phyloP scores from a whole-genome alignment of 2,797 vertebrate species.

The Acipenser oxyrinchus region DNA sequence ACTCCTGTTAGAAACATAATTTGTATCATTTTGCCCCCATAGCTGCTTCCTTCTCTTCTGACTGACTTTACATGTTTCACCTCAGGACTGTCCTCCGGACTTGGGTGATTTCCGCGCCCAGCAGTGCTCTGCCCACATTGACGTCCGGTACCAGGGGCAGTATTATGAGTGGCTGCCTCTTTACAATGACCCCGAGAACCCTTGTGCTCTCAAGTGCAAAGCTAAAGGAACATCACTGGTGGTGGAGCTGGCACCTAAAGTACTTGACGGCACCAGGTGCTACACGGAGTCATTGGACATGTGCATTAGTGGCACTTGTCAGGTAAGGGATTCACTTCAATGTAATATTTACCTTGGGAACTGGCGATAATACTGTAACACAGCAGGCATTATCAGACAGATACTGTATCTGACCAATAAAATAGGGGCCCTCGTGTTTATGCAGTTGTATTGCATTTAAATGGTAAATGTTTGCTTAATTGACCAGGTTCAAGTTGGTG shows the following conservation, averaged over 20 bases:
- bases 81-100: conserved; percentile 84
- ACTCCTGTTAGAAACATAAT: too few species aligned
- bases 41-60: background rate
- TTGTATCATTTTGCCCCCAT: background rate
- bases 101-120: conserved; percentile 89
- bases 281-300: conserved; percentile 94
- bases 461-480: too few species aligned
- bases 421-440: too few species aligned
- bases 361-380: too few species aligned
- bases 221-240: conserved; percentile 68
- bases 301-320: conserved; percentile 92
- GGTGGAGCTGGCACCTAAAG: conserved; percentile 88
- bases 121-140: conserved; percentile 91
- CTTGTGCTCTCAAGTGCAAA: conserved; percentile 86
- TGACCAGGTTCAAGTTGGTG: too few species aligned
- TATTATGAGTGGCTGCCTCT: conserved; percentile 89
- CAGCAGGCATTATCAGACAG: too few species aligned
- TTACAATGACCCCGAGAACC: conserved; percentile 86
- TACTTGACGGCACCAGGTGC: conserved; percentile 90
- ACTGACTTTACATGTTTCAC: conserved; percentile 3
- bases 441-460: too few species aligned
- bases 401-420: too few species aligned
- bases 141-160: conserved; percentile 81
- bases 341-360: too few species aligned
- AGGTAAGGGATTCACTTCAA: conserved; percentile 56